Evolutionary conservation across 1,140 invertebrate species (phyloP), one percentile per base, ranked within the genome.

Genomic region (Cyclargus thomasi): DNA sequence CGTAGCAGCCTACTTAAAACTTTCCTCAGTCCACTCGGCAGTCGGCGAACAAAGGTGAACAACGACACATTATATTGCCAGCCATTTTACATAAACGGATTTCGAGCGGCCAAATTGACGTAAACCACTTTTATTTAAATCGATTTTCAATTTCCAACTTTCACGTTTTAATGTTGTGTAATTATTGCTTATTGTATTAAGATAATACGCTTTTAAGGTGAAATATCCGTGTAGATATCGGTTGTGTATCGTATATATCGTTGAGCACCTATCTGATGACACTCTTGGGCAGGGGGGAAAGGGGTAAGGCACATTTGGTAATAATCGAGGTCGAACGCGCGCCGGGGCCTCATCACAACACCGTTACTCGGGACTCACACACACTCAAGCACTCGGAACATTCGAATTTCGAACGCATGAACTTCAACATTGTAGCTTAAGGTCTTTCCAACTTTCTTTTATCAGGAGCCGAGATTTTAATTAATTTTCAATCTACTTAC

Each of bases 311-410:
- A 59, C 21, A 59, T 59, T 59, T 59, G 55, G 55, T 20, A 59
- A 59, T 20, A 20, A 59, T 59, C 18, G 55, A 59, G 55, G 55
- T 59, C 55, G 55, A 47, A 11, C 39, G 11, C 39, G 39, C 10
- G 39, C 14, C 39, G 39, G 8, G 55, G 21, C 55, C 55, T 55
- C 53, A 17, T 59, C 55, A 20, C 55, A 47, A 20, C 55, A 59
- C 55, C 55, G 55, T 59, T 59, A 59, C 55, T 21, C 17, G 55
- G 8, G 0, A 10, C 53, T 29, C 5, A 6, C 2, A 29, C 23
- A 29, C 23, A 3, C 23, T n/a, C 23, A 29, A 29, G 18, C 3
- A 11, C 55, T 59, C 55, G 20, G 18, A 59, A 47, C 23, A 47
- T 47, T 47, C 39, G 39, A 47, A 47, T 47, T 47, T 16, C 29